Conservation (phyloP, 2,797 vertebrate species). For the Psittacula echo region DNA sequence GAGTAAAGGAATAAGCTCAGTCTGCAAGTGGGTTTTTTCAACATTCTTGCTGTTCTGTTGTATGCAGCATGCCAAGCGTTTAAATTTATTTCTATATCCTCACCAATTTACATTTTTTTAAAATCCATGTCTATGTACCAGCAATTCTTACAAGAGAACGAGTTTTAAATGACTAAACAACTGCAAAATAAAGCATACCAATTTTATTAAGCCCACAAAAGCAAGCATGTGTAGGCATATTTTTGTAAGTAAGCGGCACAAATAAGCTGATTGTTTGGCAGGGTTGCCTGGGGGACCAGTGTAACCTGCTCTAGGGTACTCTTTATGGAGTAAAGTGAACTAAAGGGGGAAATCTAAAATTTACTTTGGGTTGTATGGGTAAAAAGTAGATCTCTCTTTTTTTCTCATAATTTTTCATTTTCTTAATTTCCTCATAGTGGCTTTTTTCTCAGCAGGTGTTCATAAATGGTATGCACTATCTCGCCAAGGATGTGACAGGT, state of each 20-base stretch:
- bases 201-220: not conserved
- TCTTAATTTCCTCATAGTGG: not conserved
- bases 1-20: not conserved
- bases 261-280: not conserved
- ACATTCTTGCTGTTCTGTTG: not conserved
- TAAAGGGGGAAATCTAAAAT: not conserved
- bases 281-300: not conserved
- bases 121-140: not conserved
- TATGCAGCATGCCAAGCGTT: not conserved
- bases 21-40: not conserved
- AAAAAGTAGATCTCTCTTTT: not conserved
- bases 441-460: not conserved
- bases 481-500: not conserved
- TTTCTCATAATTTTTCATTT: not conserved
- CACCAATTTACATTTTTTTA: slow-evolving; percentile 24
- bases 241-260: not conserved
- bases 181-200: not conserved
- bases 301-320: not conserved
- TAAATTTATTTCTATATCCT: slow-evolving; percentile 16
- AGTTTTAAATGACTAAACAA: not conserved
- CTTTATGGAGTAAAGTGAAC: not conserved
- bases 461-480: not conserved
- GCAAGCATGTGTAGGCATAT: not conserved
- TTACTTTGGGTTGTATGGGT: not conserved
- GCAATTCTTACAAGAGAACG: not conserved